Conservation (phyloP, 2,113 vertebrate species). For the Anseranas semipalmata region DNA sequence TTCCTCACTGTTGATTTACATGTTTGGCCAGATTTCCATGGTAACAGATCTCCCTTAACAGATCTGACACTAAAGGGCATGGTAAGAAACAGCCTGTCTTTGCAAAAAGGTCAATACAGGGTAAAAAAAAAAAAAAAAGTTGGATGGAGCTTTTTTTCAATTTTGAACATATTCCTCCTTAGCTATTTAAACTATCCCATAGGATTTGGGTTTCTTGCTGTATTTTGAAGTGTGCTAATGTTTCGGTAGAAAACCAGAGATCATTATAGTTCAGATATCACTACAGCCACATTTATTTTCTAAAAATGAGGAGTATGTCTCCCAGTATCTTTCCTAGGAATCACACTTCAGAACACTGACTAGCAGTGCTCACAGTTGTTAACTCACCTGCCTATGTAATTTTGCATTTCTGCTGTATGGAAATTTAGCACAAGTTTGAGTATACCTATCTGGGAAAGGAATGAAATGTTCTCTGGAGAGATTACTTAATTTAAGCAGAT, state of each 20-base stretch:
- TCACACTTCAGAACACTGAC: not conserved
- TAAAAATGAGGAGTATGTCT: not conserved
- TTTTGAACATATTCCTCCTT: constrained; percentile 6
- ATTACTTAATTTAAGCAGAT: not conserved
- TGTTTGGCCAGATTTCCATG: constrained; percentile 98
- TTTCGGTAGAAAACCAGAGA: constrained; percentile 26
- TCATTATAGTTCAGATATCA: not conserved
- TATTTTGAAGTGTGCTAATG: constrained; percentile 22
- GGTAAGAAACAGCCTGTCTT: constrained; percentile 85
- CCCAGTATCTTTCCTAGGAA: not conserved
- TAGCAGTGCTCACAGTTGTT: not conserved
- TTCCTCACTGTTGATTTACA: constrained; percentile 91
- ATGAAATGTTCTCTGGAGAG: not conserved
- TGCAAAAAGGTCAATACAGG: constrained; percentile 66
- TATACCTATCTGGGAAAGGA: not conserved
- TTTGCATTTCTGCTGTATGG: not conserved
- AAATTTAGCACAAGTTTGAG: not conserved
- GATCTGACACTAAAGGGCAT: constrained; percentile 93
- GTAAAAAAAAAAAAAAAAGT: constrained; percentile 6
- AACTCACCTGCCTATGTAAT: not conserved
- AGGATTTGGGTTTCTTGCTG: not conserved
- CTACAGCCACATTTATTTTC: not conserved
- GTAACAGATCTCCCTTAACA: constrained; percentile 95
- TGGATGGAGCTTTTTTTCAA: constrained; percentile 37
- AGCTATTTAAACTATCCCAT: not conserved